phyloP scores from a whole-genome alignment of 1,140 invertebrate genomes.

The Papilio aristodemus region DNA sequence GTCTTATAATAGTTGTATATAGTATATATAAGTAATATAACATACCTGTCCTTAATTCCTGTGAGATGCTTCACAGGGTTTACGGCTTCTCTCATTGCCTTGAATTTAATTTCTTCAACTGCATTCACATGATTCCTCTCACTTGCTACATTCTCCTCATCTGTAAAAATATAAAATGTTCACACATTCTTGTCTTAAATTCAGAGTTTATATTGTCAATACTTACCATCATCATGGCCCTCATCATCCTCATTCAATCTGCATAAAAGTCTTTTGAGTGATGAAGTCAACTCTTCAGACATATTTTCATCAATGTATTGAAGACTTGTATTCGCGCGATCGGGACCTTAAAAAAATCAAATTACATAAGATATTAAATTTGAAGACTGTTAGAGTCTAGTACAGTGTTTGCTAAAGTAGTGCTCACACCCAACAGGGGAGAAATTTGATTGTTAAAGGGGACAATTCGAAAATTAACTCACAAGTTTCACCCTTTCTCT shows the following conservation, averaged over 20 bases:
- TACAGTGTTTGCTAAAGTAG: too few species aligned
- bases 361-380: not conserved
- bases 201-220: not conserved
- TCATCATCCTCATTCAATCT: constrained; percentile 41
- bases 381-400: too few species aligned
- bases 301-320: constrained; percentile 51
- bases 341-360: constrained; percentile 24
- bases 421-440: too few species aligned
- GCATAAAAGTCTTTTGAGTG: constrained; percentile 52
- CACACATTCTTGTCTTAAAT: not conserved
- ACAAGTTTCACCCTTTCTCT: too few species aligned
- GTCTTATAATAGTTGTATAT: too few species aligned
- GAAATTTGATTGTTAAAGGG: too few species aligned
- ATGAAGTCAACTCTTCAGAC: constrained; percentile 42
- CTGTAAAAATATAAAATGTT: not conserved
- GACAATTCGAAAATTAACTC: too few species aligned
- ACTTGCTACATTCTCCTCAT: not conserved
- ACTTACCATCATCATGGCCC: constrained; percentile 1
- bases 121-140: not conserved
- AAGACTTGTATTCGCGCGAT: constrained; percentile 37
- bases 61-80: constrained; percentile 48
- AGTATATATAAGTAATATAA: constrained; percentile 2
- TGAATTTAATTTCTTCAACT: constrained; percentile 46
- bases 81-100: constrained; percentile 47
- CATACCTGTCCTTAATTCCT: constrained; percentile 41